These are phyloP conservation scores for Archips xylosteana DNA, from an alignment of 2,888 invertebrate species.

Conservation along the genomic window DNA sequence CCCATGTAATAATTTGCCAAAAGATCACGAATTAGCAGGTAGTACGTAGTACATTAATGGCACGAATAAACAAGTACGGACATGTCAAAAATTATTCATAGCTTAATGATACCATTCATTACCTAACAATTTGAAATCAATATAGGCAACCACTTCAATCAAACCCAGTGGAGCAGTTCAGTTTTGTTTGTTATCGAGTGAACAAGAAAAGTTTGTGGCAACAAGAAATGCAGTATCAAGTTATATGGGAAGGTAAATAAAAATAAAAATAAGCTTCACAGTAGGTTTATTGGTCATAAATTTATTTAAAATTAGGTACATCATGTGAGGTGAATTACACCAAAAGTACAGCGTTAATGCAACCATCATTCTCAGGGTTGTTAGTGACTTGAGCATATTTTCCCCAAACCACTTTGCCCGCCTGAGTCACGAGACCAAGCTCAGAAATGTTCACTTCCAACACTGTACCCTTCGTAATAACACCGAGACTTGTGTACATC, in stretches of 20 bases:
- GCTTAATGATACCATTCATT: constrained; percentile 10
- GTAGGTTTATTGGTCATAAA: constrained; percentile 47
- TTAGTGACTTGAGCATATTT: constrained; percentile 99
- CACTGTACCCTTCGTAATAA: constrained; percentile 99
- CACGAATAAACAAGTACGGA: neutral
- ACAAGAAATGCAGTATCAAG: neutral
- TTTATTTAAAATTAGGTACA: constrained; percentile 4
- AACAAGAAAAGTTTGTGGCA: constrained; percentile 17
- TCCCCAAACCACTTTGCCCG: constrained; percentile 99
- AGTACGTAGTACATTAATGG: too few relatives aligned
- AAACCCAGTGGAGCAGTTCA: constrained; percentile 7
- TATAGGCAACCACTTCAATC: constrained; percentile 5
- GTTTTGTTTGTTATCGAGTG: constrained; percentile 13
- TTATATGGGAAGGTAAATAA: constrained; percentile 39
- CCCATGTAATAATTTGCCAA: too few relatives aligned
- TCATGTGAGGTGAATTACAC: constrained; percentile 86
- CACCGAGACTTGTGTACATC: constrained; percentile 98
- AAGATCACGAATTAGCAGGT: too few relatives aligned
- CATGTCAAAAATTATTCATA: constrained; percentile 29
- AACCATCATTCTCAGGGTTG: constrained; percentile 99
- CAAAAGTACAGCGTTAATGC: constrained; percentile 98
- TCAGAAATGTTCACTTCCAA: constrained; percentile 99
- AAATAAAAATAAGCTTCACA: constrained; percentile 45
- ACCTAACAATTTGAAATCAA: constrained; percentile 33
- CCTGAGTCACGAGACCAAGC: constrained; percentile 98